Conservation (phyloP, 2,888 invertebrate genomes). For the Hipparchia semele region DNA sequence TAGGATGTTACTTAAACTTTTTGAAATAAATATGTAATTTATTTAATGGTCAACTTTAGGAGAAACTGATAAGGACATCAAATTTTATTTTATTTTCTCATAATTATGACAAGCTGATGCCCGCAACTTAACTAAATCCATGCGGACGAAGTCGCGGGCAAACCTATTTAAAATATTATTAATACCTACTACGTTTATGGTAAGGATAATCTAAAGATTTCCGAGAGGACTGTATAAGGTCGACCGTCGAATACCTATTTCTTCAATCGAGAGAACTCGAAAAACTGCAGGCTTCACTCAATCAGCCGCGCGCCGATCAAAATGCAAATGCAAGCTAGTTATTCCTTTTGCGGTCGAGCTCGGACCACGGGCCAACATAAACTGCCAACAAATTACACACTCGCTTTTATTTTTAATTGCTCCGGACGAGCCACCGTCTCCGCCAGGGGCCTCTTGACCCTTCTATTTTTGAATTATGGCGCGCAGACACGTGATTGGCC, state of each 20-base stretch:
- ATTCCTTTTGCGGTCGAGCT: slow-evolving; percentile 64
- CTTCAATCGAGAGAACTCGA: not conserved
- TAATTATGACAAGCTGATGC: no score
- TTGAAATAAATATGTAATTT: no score
- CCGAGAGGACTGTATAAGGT: no score
- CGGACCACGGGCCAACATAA: slow-evolving; percentile 57
- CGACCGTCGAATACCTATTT: not conserved
- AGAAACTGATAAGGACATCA: no score
- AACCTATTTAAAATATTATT: no score
- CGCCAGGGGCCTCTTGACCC: slow-evolving; percentile 65
- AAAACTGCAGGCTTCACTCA: slow-evolving; percentile 58
- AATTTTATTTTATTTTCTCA: no score
- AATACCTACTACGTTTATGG: no score
- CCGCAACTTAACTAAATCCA: no score
- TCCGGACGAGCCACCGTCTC: slow-evolving; percentile 75
- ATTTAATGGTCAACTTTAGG: no score
- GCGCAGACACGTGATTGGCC: slow-evolving; percentile 76
- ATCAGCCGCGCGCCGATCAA: slow-evolving; percentile 75
- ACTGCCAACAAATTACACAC: slow-evolving; percentile 77
- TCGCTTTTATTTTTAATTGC: slow-evolving; percentile 80
- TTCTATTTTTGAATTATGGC: slow-evolving; percentile 79
- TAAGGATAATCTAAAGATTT: no score
- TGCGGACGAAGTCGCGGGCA: no score
- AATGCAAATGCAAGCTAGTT: slow-evolving; percentile 67
- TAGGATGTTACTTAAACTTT: no score